Base-by-base conservation (phyloP, 2,797 vertebrate species). In the Kryptolebias ocellatus region DNA sequence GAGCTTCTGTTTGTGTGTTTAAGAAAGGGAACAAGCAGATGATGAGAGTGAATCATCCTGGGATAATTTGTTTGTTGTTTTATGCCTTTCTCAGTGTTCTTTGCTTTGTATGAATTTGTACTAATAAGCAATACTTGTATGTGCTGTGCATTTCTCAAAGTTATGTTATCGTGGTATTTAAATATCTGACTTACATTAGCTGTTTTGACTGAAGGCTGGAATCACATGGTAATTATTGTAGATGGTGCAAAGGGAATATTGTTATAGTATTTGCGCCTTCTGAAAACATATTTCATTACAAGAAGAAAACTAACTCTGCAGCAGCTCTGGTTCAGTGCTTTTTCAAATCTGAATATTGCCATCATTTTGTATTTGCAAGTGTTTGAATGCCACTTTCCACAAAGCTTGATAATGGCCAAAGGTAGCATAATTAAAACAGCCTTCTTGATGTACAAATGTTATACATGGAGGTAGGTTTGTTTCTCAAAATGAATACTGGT, bases 181-280 rank as follows among this genome's bases (percentile, higher is more conserved):
- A n/a, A 47, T 47, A 7, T 64, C 45, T 49, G 44, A 71, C 18
- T 31, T 60, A 71, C 64, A 73, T 2, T 8, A 68, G 37, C 59
- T 57, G 60, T 53, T 72, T 67, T 78, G 61, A 80, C 53, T 83
- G 66, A 81, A 78, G 71, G 62, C 57, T n/a, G 53, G 56, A 72
- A 84, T 81, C 56, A 81, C 56, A 64, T 60, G 64, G 17, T 70
- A 76, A 81, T 78, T 2, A 71, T 75, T 83, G 61, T 54, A 78
- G 79, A 79, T 67, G 27, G 4, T 42, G 17, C 63, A 76, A 66
- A 79, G 39, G 53, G 88, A 83, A 68, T 55, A 53, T 63, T n/a
- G 56, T 55, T 56, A 42, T 24, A 67, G 39, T 51, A 51, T 79
- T 73, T 80, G 60, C 81, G 78, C 64, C 74, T 70, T 69, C 55